Conservation (phyloP, 2,888 invertebrate species). For the Aelia acuminata region DNA sequence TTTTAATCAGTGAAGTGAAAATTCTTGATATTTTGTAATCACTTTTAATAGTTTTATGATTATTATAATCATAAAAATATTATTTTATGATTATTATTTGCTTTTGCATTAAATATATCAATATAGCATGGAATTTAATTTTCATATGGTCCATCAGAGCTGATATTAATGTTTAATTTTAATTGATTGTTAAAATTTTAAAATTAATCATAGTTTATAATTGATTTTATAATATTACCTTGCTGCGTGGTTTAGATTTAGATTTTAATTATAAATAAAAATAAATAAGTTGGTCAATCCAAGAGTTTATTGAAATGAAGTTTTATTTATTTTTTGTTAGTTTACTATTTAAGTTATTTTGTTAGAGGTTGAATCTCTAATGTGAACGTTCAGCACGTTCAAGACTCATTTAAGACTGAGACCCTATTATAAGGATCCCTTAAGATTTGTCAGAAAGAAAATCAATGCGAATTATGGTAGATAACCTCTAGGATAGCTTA, state of each 20-base stretch:
- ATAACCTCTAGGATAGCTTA: too few relatives aligned
- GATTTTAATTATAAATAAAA: background rate
- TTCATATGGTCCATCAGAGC: background rate
- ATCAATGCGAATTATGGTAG: background rate
- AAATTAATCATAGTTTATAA: background rate
- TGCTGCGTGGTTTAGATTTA: background rate
- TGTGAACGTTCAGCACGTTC: too few relatives aligned
- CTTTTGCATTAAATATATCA: background rate
- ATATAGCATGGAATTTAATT: background rate
- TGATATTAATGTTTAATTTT: background rate
- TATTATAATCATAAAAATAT: too few relatives aligned
- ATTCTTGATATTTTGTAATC: background rate
- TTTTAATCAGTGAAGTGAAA: background rate
- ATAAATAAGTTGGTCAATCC: background rate
- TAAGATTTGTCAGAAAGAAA: background rate
- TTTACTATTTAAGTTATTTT: background rate
- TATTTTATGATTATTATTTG: background rate
- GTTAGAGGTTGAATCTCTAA: too few relatives aligned
- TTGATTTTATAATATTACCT: background rate
- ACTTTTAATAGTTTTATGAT: background rate
- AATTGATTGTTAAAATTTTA: background rate
- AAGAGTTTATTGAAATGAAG: background rate
- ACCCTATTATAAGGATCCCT: background rate
- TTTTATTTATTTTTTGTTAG: background rate
- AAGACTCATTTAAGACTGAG: too few relatives aligned